These are phyloP conservation scores for Dione vanillae DNA, from an alignment of 2,888 invertebrate species.

Conservation along the genomic window DNA sequence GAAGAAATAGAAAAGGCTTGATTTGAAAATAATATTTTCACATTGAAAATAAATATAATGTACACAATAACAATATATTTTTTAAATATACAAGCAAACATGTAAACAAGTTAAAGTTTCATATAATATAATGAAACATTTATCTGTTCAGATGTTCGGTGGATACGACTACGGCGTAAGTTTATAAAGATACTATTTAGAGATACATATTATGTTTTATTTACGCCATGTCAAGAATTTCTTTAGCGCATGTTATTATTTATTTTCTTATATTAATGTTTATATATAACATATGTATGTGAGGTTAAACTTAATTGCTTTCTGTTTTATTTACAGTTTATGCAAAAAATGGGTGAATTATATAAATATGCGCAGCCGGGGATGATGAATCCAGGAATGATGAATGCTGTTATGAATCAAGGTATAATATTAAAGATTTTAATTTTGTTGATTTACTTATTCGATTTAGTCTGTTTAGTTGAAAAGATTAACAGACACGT, in stretches of 20 bases:
- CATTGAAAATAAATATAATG: neutral
- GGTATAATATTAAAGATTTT: conserved; percentile 55
- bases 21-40: too few relatives aligned
- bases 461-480: too few relatives aligned
- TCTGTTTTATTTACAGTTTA: conserved; percentile 58
- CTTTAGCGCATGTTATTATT: conserved; percentile 50
- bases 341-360: conserved; percentile 78
- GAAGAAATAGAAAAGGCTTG: too few relatives aligned
- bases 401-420: conserved; percentile 72
- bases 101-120: conserved; percentile 15
- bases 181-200: conserved; percentile 60
- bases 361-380: conserved; percentile 73
- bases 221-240: conserved; percentile 55
- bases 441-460: neutral
- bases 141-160: conserved; percentile 82
- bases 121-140: conserved; percentile 34
- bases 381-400: conserved; percentile 74
- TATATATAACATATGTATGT: neutral
- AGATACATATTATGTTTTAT: conserved; percentile 47
- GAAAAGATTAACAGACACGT: too few relatives aligned
- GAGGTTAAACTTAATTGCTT: neutral
- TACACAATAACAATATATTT: neutral
- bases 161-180: conserved; percentile 84
- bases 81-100: neutral
- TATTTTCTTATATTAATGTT: conserved; percentile 39